Conservation (phyloP, 1,140 invertebrate species). For the Trichomalopsis sarcophagae region DNA sequence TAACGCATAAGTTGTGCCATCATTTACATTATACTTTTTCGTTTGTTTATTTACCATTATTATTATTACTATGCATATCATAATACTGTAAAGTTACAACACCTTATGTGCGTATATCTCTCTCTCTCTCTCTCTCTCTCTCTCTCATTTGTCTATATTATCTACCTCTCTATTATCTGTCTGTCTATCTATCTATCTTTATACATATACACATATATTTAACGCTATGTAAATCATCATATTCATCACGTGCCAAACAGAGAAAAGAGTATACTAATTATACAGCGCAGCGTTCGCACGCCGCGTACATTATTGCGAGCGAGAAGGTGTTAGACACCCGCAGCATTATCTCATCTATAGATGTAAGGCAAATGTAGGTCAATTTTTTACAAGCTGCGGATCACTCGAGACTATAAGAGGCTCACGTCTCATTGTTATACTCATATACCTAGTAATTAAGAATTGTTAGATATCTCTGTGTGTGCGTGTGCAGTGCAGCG, state of each 20-base stretch:
- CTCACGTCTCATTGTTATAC: too few species aligned
- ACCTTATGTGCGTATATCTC: too few species aligned
- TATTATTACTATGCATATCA: not conserved
- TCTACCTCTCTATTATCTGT: slow-evolving; percentile 37
- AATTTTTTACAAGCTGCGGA: not conserved
- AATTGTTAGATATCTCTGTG: slow-evolving; percentile 1
- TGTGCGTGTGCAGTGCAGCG: too few species aligned
- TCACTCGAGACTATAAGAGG: not conserved
- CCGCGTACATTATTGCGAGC: not conserved
- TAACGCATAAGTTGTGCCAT: not conserved
- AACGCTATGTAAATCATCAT: slow-evolving; percentile 17
- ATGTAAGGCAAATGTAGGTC: slow-evolving; percentile 23
- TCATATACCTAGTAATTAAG: not conserved
- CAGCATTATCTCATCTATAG: slow-evolving; percentile 14
- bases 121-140: too few species aligned
- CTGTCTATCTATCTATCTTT: slow-evolving; percentile 36
- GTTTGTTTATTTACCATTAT: slow-evolving; percentile 17
- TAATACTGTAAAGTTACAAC: too few species aligned
- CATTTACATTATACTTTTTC: not conserved
- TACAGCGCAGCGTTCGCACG: not conserved
- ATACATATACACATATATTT: slow-evolving; percentile 11
- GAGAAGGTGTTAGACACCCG: not conserved
- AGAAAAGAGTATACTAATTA: not conserved
- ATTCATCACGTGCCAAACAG: slow-evolving; percentile 5
- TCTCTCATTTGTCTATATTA: slow-evolving; percentile 33